These are phyloP conservation scores for Porites cylindrica DNA, from an alignment of 92 coral and sea anemone genomes.

Conservation along the genomic window DNA sequence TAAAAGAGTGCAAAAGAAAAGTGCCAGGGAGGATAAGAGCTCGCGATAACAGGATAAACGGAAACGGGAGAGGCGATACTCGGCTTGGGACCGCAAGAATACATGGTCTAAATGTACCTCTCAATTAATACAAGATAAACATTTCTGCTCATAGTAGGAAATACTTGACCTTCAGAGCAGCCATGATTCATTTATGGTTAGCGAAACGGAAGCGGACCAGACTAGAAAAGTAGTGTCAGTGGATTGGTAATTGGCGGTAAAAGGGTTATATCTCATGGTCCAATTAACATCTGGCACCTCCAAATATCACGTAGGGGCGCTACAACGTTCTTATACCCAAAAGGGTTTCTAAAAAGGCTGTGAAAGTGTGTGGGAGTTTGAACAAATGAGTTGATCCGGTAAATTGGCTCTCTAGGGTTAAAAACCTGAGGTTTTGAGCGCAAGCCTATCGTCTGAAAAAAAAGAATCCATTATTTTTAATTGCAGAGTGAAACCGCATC, in stretches of 20 bases:
- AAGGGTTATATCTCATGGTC: slow-evolving; percentile 4
- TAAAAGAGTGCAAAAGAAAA: neutral
- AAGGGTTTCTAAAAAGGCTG: too few species aligned
- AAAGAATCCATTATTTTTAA: neutral
- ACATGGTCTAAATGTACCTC: slow-evolving; percentile 10
- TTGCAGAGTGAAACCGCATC: slow-evolving; percentile 1
- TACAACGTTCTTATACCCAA: too few species aligned
- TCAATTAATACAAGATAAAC: slow-evolving; percentile 15
- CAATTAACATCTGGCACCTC: slow-evolving; percentile 17
- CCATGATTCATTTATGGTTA: slow-evolving; percentile 13
- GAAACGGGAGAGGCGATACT: neutral
- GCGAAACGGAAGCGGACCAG: slow-evolving; percentile 9
- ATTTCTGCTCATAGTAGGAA: slow-evolving; percentile 10
- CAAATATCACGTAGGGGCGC: slow-evolving; percentile 10
- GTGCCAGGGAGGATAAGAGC: neutral
- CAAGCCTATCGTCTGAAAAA: too few species aligned
- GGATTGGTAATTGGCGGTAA: slow-evolving; percentile 24
- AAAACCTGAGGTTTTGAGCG: too few species aligned
- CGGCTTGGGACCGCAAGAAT: slow-evolving; percentile 34
- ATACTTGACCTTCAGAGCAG: slow-evolving; percentile 39
- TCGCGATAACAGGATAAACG: slow-evolving; percentile 22
- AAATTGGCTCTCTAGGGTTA: too few species aligned
- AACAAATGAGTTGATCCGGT: too few species aligned
- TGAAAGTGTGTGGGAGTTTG: too few species aligned
- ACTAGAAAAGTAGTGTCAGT: neutral